phyloP scores from a whole-genome alignment of 2,888 invertebrate genomes.

The Micoletzkya japonica region DNA sequence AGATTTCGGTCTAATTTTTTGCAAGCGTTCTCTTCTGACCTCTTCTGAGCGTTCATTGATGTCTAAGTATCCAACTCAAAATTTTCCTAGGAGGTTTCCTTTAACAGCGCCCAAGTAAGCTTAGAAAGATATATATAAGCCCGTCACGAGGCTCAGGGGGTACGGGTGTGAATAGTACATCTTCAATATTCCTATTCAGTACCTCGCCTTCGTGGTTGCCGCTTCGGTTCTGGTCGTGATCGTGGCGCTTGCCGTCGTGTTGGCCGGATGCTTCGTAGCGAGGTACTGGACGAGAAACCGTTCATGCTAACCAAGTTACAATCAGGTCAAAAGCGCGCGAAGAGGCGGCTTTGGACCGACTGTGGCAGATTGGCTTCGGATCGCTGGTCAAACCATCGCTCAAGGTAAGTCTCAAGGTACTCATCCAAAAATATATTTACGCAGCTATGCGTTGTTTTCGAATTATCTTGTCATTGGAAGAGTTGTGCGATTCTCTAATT shows the following conservation, averaged over 20 bases:
- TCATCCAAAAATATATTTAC: no score
- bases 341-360: neutral
- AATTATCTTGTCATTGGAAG: neutral
- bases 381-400: conserved; percentile 7
- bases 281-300: neutral
- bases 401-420: no score
- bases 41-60: no score
- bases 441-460: neutral
- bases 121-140: no score
- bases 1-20: no score
- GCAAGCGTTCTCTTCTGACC: no score
- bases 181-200: conserved; percentile 4
- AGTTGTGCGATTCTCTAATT: neutral
- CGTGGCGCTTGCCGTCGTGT: neutral
- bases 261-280: neutral
- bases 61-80: no score
- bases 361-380: conserved; percentile 25
- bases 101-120: no score
- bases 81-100: no score
- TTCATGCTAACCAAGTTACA: neutral
- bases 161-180: no score
- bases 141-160: no score
- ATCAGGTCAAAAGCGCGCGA: conserved; percentile 6
- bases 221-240: neutral
- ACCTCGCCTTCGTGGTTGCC: conserved; percentile 10